Evolutionary conservation across 2,113 vertebrate species (phyloP).

Genomic region (Phalacrocorax brasilianus): DNA sequence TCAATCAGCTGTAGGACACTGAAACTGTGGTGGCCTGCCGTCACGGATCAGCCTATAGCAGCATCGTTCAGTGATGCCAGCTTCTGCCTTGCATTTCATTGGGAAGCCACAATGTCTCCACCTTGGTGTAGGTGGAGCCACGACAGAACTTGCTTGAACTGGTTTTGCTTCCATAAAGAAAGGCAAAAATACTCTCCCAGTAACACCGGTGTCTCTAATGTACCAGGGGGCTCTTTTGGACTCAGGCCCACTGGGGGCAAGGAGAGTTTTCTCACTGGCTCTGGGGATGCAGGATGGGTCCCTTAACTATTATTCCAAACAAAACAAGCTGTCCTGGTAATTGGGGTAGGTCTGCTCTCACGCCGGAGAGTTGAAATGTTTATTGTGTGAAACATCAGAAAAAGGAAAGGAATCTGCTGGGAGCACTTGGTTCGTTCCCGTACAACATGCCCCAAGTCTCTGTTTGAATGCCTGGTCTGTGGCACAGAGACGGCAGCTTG

Average conservation of each 20-base stretch:
- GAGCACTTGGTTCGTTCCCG: slow-evolving; percentile 56
- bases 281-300: neutral
- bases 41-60: neutral
- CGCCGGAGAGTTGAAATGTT: slow-evolving; percentile 17
- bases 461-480: slow-evolving; percentile 68
- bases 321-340: slow-evolving; percentile 53
- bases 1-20: neutral
- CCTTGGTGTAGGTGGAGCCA: neutral
- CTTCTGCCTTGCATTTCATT: neutral
- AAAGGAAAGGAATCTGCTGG: slow-evolving; percentile 60
- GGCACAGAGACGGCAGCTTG: slow-evolving; percentile 61
- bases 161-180: neutral
- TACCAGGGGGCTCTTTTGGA: neutral
- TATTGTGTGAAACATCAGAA: slow-evolving; percentile 58
- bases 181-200: neutral
- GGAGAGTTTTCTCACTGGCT: neutral
- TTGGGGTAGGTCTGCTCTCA: slow-evolving; percentile 34
- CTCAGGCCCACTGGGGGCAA: neutral
- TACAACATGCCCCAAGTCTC: neutral
- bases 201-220: neutral
- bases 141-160: neutral
- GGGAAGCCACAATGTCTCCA: neutral
- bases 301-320: slow-evolving; percentile 33
- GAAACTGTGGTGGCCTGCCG: neutral
- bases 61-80: neutral